Evolutionary conservation across 53 echinoderm and acorn worm species (phyloP), one percentile per base, ranked within the genome.

Genomic region (Echinarachnius parma): DNA sequence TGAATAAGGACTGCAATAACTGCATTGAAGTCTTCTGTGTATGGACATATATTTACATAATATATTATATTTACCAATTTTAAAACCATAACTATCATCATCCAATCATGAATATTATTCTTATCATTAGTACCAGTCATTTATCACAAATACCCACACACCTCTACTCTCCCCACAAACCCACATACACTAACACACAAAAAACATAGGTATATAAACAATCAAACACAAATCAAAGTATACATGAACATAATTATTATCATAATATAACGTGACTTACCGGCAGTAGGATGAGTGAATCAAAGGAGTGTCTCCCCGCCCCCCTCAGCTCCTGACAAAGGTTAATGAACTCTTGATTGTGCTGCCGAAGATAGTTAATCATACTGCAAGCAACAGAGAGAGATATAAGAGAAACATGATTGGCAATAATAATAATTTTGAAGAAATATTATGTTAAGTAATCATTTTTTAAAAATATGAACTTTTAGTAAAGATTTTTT

Each of bases 291-390:
- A 91, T 79, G 53, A 91, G 60, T 19, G 91, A 91, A 53, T 91
- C 91, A 46, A 91, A 76, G 4, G 86, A 87, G 52, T 91, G 91
- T 80, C 91, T 79, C 13, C 83, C 87, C 33, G 91, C 78, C 21
- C 91, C 91, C 36, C 87, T 65, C 71, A 83, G 87, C 69, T 79
- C 77, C 39, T 80, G 67, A 56, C 91, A 91, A 31, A 79, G 67
- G 53, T 83, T 53, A n/a, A 83, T 63, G 76, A 91, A 91, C 19
- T 87, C 83, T 67, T 68, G 67, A 70, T 83, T 86, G 58, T 80
- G 79, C 13, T 87, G 76, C 77, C 83, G 75, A 35, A 86, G 69
- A 36, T 87, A 75, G 44, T 83, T 33, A 46, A 83, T 39, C 60
- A 88, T 59, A 48, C 88, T 88, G 67, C 9, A 33, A 48, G 22